Conservation (phyloP, 2,888 invertebrate species). For the Pteria penguin region DNA sequence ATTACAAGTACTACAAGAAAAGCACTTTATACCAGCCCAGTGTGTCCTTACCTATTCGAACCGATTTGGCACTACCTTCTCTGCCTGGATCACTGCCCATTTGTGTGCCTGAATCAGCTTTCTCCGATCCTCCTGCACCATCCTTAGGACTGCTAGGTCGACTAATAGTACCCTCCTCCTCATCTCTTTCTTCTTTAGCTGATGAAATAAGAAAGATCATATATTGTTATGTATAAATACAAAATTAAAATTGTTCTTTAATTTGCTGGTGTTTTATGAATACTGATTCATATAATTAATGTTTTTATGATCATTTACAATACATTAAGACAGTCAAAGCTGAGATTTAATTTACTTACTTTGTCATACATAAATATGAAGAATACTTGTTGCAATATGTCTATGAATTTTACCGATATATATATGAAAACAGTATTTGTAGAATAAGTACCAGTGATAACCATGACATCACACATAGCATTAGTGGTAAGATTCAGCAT, state of each 20-base stretch:
- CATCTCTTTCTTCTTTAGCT: conserved; percentile 61
- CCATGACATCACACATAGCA: no score
- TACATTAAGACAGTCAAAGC: no score
- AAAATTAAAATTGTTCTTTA: not conserved
- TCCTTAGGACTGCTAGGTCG: conserved; percentile 69
- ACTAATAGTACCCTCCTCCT: conserved; percentile 70
- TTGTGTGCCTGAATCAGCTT: conserved; percentile 25
- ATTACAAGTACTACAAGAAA: no score
- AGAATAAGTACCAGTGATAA: no score
- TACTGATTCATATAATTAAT: not conserved
- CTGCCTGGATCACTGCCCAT: conserved; percentile 30
- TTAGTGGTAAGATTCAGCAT: no score
- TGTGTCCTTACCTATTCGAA: conserved; percentile 51
- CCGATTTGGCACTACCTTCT: conserved; percentile 55
- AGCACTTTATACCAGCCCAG: not conserved
- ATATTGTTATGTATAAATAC: no score
- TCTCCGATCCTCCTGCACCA: conserved; percentile 36
- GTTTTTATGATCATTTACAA: no score
- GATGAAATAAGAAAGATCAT: conserved; percentile 4
- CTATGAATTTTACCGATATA: no score
- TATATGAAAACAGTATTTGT: no score
- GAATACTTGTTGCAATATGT: no score
- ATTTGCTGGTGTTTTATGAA: not conserved
- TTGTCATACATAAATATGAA: no score
- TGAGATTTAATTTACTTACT: no score